These are phyloP conservation scores for Procambarus clarkii DNA, from an alignment of 1,140 invertebrate genomes.

Conservation along the genomic window DNA sequence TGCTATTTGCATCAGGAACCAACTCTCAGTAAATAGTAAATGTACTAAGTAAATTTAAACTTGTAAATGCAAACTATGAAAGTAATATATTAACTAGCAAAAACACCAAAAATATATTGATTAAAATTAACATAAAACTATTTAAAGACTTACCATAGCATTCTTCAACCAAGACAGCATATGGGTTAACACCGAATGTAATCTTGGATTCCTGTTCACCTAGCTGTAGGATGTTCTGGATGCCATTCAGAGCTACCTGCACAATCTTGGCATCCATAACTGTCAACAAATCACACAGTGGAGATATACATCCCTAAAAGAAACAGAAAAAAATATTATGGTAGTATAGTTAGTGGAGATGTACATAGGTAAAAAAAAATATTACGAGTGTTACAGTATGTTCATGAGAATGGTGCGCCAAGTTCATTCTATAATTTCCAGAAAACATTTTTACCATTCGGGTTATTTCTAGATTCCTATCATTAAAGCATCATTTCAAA, in stretches of 20 bases:
- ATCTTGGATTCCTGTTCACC: constrained; percentile 89
- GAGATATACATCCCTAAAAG: constrained; percentile 88
- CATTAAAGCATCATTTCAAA: too few species aligned
- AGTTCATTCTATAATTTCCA: neutral
- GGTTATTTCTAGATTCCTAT: too few species aligned
- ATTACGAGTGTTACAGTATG: neutral
- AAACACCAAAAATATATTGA: too few species aligned
- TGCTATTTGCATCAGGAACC: too few species aligned
- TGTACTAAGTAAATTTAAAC: too few species aligned
- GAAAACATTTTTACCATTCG: too few species aligned
- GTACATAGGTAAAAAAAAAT: neutral
- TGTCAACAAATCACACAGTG: constrained; percentile 94
- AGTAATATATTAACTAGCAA: too few species aligned
- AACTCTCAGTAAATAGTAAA: too few species aligned
- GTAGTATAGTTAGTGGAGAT: too few species aligned
- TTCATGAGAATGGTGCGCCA: neutral
- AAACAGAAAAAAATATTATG: constrained; percentile 35
- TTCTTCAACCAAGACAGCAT: constrained; percentile 94
- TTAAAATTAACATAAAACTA: neutral
- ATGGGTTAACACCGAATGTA: constrained; percentile 87
- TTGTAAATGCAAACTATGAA: too few species aligned
- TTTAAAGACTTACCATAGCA: constrained; percentile 87
- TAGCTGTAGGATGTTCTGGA: constrained; percentile 96
- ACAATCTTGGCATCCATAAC: constrained; percentile 97
- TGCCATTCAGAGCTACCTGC: constrained; percentile 96